phyloP scores from a whole-genome alignment of 2,113 vertebrate genomes.

The Sorex araneus region DNA sequence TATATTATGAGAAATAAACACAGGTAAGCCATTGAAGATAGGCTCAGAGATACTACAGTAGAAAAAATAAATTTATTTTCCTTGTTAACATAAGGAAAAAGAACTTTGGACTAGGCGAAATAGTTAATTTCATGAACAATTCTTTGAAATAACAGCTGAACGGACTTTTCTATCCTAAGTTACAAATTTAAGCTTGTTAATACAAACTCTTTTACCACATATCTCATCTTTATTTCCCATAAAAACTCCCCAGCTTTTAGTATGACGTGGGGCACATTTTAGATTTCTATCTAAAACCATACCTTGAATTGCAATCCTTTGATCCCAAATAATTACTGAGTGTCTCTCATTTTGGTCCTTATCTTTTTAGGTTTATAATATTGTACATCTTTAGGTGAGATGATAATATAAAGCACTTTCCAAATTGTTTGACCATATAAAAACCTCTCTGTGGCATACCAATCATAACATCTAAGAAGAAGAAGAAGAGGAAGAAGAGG shows the following conservation, averaged over 20 bases:
- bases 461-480: not conserved
- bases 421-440: conserved; percentile 55
- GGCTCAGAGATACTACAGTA: not conserved
- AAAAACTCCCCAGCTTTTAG: not conserved
- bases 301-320: not conserved
- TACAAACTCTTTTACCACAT: not conserved
- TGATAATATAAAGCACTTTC: conserved; percentile 29
- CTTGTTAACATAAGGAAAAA: not conserved
- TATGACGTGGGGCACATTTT: not conserved
- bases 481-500: too few species aligned
- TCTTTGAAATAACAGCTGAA: too few species aligned
- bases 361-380: not conserved
- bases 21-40: not conserved
- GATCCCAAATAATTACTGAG: not conserved
- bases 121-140: not conserved
- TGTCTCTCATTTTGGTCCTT: not conserved
- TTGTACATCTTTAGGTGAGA: not conserved
- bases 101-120: not conserved
- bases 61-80: not conserved
- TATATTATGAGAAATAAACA: not conserved
- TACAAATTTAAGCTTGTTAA: not conserved
- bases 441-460: conserved; percentile 41
- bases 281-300: not conserved
- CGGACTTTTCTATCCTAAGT: too few species aligned
- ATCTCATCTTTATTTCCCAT: not conserved